Percentiles rank a stretch among this genome's conserved stretches.
Evolutionary conservation across 2,888 invertebrate genomes (phyloP).

Genomic region (Thecophora atra): DNA sequence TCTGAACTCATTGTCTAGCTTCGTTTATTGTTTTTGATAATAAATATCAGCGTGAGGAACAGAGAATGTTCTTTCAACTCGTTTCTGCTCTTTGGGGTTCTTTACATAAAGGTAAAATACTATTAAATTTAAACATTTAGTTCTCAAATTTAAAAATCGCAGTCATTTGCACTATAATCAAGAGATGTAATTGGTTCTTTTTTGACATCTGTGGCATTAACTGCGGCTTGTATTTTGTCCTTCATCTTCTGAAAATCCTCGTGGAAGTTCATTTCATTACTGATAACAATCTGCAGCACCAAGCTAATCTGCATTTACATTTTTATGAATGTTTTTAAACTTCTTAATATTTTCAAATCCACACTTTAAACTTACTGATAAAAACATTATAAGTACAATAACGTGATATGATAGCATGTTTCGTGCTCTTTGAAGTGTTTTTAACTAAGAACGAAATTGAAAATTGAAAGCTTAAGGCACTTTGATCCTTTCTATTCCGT

Average conservation of each 20-base stretch:
- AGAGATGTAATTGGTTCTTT: constrained; percentile 8
- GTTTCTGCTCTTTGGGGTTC: too few species aligned
- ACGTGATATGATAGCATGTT: background rate
- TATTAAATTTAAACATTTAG: background rate
- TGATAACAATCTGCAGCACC: background rate
- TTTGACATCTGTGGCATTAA: constrained; percentile 17
- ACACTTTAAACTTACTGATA: background rate
- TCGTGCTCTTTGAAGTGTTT: background rate
- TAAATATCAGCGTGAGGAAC: too few species aligned
- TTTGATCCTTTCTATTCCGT: background rate
- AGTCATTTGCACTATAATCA: background rate
- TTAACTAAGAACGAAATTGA: background rate
- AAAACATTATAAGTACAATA: background rate
- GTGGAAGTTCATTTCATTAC: background rate
- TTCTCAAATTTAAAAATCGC: constrained; percentile 17
- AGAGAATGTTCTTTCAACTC: too few species aligned
- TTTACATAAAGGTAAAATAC: too few species aligned
- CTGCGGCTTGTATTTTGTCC: background rate
- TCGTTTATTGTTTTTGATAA: too few species aligned
- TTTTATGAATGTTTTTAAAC: background rate
- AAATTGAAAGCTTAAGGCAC: background rate
- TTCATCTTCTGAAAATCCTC: background rate
- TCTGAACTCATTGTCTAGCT: too few species aligned
- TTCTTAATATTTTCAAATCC: background rate
- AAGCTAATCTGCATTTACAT: background rate